A percentile compares a stretch with the other conserved stretches of the same genome.
phyloP scores from a whole-genome alignment of 2,113 vertebrate species.

The Talpa occidentalis region DNA sequence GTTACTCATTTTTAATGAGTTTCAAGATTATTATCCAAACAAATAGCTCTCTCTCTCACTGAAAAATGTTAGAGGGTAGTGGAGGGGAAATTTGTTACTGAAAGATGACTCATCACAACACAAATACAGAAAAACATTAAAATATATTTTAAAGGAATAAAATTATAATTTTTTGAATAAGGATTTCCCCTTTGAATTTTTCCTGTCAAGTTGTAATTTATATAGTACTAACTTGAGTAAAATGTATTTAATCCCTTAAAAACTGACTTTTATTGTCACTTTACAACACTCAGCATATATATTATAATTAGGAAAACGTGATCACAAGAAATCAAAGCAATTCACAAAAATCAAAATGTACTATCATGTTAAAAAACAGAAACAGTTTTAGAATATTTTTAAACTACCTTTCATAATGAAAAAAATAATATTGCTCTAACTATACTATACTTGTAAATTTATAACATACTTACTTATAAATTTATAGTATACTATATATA shows the following conservation, averaged over 20 bases:
- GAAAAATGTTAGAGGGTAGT: not conserved
- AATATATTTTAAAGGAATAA: not conserved
- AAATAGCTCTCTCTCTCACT: conserved; percentile 44
- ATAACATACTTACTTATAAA: too few relatives aligned
- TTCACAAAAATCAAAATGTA: conserved; percentile 25
- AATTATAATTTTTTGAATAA: not conserved
- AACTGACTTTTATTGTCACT: not conserved
- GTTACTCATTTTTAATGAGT: conserved; percentile 85
- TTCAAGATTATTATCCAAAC: conserved; percentile 78
- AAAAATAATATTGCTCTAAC: not conserved
- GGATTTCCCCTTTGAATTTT: not conserved
- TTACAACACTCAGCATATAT: not conserved
- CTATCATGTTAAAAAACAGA: not conserved
- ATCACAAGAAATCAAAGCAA: not conserved
- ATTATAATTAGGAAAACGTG: not conserved
- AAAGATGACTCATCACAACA: conserved; percentile 51
- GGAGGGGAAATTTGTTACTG: not conserved
- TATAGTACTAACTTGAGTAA: not conserved
- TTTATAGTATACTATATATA: too few relatives aligned
- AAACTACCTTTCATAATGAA: not conserved
- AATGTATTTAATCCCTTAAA: not conserved
- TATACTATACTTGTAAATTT: not conserved
- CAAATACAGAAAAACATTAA: not conserved
- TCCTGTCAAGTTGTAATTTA: not conserved
- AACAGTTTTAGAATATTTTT: not conserved